Evolutionary conservation across 2,113 vertebrate genomes (phyloP).

Genomic region (Hymenochirus boettgeri): DNA sequence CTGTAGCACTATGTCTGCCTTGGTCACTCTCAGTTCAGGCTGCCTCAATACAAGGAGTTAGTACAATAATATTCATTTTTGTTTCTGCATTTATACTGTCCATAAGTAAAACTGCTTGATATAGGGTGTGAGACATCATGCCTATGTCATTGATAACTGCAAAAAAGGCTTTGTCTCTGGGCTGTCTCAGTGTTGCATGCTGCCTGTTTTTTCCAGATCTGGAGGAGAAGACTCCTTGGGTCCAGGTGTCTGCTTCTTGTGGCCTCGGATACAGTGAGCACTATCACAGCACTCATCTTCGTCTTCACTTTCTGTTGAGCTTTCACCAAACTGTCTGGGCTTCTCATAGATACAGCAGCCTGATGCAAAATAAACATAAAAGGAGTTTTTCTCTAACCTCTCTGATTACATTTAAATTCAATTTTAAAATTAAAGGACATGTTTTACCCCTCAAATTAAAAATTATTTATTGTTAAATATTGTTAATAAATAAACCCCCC

Average conservation of each 20-base stretch:
- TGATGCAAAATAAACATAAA: constrained; percentile 37
- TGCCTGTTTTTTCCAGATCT: constrained; percentile 8
- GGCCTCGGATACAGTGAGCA: constrained; percentile 84
- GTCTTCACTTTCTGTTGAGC: constrained; percentile 86
- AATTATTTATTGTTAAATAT: too few species aligned
- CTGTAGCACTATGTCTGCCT: neutral
- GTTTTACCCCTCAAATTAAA: too few species aligned
- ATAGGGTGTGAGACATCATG: neutral
- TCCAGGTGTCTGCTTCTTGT: constrained; percentile 56
- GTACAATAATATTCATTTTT: neutral
- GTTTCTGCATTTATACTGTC: constrained; percentile 9
- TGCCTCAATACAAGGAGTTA: constrained; percentile 6
- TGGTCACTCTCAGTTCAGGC: neutral
- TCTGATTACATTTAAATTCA: too few species aligned
- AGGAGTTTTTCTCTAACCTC: too few species aligned
- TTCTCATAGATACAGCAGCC: constrained; percentile 93
- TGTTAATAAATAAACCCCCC: too few species aligned
- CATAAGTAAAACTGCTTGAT: neutral
- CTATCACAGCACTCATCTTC: constrained; percentile 84
- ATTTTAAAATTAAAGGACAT: too few species aligned
- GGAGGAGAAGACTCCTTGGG: constrained; percentile 19
- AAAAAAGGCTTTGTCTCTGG: neutral
- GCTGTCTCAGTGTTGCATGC: constrained; percentile 33
- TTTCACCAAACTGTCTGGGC: constrained; percentile 82
- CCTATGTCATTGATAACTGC: neutral